Percentiles rank a stretch among this genome's conserved stretches.
These are phyloP conservation scores for Microchirus variegatus DNA, from an alignment of 2,797 vertebrate species.

Conservation along the genomic window DNA sequence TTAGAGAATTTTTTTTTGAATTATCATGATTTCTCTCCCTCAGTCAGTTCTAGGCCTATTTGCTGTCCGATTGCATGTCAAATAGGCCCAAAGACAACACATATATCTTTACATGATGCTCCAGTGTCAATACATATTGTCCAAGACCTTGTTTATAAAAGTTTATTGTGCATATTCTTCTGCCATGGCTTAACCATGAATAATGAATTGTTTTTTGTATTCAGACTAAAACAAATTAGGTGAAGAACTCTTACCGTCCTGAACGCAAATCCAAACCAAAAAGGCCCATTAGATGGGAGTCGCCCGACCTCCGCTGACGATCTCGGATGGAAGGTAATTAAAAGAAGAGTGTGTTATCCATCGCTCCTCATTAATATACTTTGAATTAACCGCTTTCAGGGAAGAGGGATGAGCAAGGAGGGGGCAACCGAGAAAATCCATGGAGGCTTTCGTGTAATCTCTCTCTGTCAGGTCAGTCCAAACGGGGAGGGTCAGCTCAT, in stretches of 20 bases:
- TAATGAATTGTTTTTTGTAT: slow-evolving; percentile 3
- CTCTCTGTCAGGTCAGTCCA: slow-evolving; percentile 80
- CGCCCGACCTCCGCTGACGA: slow-evolving; percentile 61
- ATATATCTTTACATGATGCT: background rate
- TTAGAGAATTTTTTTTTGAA: too few species aligned
- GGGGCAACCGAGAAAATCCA: slow-evolving; percentile 73
- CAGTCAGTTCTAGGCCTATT: too few species aligned
- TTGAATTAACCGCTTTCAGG: slow-evolving; percentile 75
- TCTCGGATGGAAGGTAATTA: slow-evolving; percentile 74
- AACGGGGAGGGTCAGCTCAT: slow-evolving; percentile 80
- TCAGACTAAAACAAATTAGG: slow-evolving; percentile 1
- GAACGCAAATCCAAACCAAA: slow-evolving; percentile 51
- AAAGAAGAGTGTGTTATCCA: slow-evolving; percentile 78
- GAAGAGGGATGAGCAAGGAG: slow-evolving; percentile 61
- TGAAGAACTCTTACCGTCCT: slow-evolving; percentile 10
- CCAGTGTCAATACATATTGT: too few species aligned
- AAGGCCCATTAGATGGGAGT: slow-evolving; percentile 53
- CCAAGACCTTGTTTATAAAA: background rate
- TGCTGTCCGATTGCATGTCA: background rate
- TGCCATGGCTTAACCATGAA: slow-evolving; percentile 7
- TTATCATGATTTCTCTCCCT: too few species aligned
- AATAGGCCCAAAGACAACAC: slow-evolving; percentile 5
- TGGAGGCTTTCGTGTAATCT: slow-evolving; percentile 77
- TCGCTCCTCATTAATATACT: slow-evolving; percentile 78
- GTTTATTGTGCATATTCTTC: slow-evolving; percentile 1